Evolutionary conservation across 2,888 invertebrate species (phyloP), one percentile per base, ranked within the genome.

Genomic region (Mactromeris polynyma): DNA sequence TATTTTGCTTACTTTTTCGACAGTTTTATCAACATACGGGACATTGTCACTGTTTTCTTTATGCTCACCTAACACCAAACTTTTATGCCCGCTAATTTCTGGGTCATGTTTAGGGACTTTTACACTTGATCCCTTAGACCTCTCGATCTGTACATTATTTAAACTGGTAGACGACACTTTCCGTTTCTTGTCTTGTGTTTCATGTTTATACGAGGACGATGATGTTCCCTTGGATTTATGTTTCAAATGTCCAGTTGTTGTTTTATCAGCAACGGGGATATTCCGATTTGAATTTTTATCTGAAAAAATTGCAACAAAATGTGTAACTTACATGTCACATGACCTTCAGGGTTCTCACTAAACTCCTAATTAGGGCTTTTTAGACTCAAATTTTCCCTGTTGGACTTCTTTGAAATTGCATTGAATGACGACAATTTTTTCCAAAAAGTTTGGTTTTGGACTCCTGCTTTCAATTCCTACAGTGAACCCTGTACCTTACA

Each of bases 101-200:
- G 26, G 21, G 19, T 86, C 82, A 51, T 82, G 54, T 78, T 58
- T 87, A 7, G 87, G 87, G 19, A 83, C 83, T 80, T 87, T 87
- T 11, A 79, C 58, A 31, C 11, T n/a, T 2, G 80, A 51, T 31
- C 80, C 78, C 21, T 54, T 64, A 2, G 87, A 83, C 21, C 42
- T 31, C 7, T 79, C 79, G 19, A 46, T n/a, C 2, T 33, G 42
- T 14, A 79, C 46, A 46, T 51, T 46, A 31, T 81, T 69, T 38
- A 89, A 64, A 73, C 86, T 89, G 17, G 85, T 85, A 7, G 79
- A 33, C 36, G 88, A 78, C 36, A 78, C 82, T 46, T 83, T 79
- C 31, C 82, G 19, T 21, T 86, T 89, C 73, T 85, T 89, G 38
- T 82, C 86, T n/a, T 54, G 42, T 26, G 51, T 69, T 9, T 86